Conservation (phyloP, 1,140 invertebrate species). For the Phortica variegata region DNA sequence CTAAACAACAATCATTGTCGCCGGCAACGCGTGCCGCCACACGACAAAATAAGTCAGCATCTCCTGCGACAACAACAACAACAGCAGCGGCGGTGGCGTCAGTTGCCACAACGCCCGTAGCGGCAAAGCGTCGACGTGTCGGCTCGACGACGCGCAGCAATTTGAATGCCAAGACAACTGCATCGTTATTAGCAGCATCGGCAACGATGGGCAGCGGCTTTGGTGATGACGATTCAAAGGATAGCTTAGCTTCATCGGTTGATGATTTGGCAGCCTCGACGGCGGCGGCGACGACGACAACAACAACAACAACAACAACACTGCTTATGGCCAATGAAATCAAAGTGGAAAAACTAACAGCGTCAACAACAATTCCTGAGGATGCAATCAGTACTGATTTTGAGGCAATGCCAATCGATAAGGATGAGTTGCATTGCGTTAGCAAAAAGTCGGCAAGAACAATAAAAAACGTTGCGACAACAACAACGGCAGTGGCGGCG, state of each 20-base stretch:
- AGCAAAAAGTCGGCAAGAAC: background rate
- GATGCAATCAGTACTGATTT: too few species aligned
- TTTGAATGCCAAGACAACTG: slow-evolving; percentile 23
- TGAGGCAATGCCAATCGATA: slow-evolving; percentile 17
- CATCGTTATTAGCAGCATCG: slow-evolving; percentile 22
- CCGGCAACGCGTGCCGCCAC: slow-evolving; percentile 39
- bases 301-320: background rate
- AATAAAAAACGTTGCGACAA: background rate
- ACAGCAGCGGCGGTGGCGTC: slow-evolving; percentile 13
- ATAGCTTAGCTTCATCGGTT: slow-evolving; percentile 46
- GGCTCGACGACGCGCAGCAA: slow-evolving; percentile 22
- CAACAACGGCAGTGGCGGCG: too few species aligned
- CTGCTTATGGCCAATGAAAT: too few species aligned
- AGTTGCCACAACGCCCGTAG: slow-evolving; percentile 9
- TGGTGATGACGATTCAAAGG: slow-evolving; percentile 49
- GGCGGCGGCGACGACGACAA: background rate
- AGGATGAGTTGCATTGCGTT: background rate
- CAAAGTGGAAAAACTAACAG: slow-evolving; percentile 36
- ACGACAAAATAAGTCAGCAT: slow-evolving; percentile 39
- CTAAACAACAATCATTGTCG: slow-evolving; percentile 8
- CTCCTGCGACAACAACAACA: slow-evolving; percentile 22
- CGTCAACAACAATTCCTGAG: too few species aligned
- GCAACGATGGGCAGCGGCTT: slow-evolving; percentile 14
- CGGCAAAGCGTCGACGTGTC: slow-evolving; percentile 30
- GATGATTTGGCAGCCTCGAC: slow-evolving; percentile 34